These are phyloP conservation scores for Zaprionus africanus DNA, from an alignment of 1,140 invertebrate species.

Conservation along the genomic window DNA sequence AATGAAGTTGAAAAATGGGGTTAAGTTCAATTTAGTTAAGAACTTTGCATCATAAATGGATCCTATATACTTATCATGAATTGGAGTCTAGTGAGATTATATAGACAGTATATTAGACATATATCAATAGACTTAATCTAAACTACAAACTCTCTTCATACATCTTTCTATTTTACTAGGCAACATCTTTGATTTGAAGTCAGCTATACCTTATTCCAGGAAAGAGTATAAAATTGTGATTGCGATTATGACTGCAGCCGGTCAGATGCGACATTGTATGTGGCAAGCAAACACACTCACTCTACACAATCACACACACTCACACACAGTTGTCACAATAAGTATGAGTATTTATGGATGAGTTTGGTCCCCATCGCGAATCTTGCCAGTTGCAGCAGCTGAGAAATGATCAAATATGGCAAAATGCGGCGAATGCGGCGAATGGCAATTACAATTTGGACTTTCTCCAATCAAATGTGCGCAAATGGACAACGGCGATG, in stretches of 20 bases:
- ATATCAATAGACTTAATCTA: too few relatives aligned
- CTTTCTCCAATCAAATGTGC: constrained; percentile 48
- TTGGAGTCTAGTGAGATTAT: too few relatives aligned
- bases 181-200: background rate
- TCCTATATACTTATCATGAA: too few relatives aligned
- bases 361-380: constrained; percentile 11
- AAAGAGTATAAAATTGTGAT: constrained; percentile 23
- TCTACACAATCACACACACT: constrained; percentile 6
- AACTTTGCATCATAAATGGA: too few relatives aligned
- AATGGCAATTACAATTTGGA: constrained; percentile 54
- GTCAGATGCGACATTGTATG: constrained; percentile 47
- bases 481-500: constrained; percentile 20
- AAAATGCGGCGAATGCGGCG: constrained; percentile 31
- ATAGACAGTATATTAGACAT: too few relatives aligned
- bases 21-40: too few relatives aligned
- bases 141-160: too few relatives aligned
- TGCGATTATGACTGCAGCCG: constrained; percentile 33
- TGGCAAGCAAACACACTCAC: constrained; percentile 3
- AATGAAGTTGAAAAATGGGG: too few relatives aligned
- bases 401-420: constrained; percentile 43
- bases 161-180: background rate
- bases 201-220: background rate
- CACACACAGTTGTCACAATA: background rate
- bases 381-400: constrained; percentile 18
- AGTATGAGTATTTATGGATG: constrained; percentile 29